Evolutionary conservation across 2,797 vertebrate genomes (phyloP).

Genomic region (Melopsittacus undulatus): DNA sequence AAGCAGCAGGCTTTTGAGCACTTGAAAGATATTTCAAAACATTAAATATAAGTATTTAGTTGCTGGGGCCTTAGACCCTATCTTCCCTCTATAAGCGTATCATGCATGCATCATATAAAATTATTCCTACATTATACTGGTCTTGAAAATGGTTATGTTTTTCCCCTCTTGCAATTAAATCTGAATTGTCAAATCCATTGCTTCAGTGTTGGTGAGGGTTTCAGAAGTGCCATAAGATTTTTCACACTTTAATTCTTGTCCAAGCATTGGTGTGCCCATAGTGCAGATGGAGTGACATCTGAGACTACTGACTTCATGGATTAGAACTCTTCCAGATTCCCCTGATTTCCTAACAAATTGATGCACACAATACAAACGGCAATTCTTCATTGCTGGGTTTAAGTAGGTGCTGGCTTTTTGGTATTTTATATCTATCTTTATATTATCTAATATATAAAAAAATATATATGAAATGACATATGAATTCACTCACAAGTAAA

Average conservation of each 20-base stretch:
- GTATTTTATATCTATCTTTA: neutral
- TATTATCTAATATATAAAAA: neutral
- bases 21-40: neutral
- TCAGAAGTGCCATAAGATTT: neutral
- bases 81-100: neutral
- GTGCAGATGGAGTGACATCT: neutral
- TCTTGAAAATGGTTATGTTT: neutral
- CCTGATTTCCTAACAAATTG: neutral
- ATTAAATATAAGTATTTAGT: neutral
- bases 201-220: neutral
- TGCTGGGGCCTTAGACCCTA: neutral
- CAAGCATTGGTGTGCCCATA: neutral
- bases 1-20: neutral
- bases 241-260: neutral
- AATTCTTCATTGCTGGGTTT: neutral
- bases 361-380: neutral
- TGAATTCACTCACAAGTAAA: neutral
- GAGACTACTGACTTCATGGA: neutral
- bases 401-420: neutral
- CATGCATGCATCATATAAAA: neutral
- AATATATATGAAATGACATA: neutral
- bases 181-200: neutral
- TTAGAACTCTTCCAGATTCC: neutral
- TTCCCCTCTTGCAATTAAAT: neutral
- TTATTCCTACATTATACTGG: neutral